phyloP scores from a whole-genome alignment of 2,113 vertebrate species.

The Anoura caudifer region DNA sequence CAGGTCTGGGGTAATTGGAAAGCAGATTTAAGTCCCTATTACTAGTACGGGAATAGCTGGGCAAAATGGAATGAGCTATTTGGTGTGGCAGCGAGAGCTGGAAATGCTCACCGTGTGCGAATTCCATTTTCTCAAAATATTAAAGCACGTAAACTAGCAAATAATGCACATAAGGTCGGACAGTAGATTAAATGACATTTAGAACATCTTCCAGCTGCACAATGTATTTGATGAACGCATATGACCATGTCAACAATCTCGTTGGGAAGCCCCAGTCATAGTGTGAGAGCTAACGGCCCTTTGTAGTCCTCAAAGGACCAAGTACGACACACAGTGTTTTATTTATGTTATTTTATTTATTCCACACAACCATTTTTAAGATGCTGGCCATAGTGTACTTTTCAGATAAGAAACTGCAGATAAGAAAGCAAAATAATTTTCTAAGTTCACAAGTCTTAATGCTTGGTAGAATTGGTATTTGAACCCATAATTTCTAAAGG shows the following conservation, averaged over 20 bases:
- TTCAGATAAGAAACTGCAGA: not conserved
- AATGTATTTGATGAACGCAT: not conserved
- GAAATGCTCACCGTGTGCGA: not conserved
- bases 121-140: not conserved
- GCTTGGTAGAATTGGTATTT: not conserved
- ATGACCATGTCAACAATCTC: not conserved
- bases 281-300: not conserved
- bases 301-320: not conserved
- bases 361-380: not conserved
- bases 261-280: not conserved
- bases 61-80: not conserved
- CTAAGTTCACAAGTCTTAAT: not conserved
- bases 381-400: not conserved
- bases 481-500: not conserved
- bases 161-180: accelerated
- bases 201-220: not conserved
- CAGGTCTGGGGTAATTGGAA: not conserved
- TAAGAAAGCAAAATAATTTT: not conserved
- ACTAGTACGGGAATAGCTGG: not conserved
- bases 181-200: not conserved
- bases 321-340: not conserved
- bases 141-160: not conserved
- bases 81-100: not conserved
- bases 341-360: not conserved
- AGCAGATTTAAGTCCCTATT: not conserved